Conservation (phyloP, 2,113 vertebrate genomes). For the Labeo catla region DNA sequence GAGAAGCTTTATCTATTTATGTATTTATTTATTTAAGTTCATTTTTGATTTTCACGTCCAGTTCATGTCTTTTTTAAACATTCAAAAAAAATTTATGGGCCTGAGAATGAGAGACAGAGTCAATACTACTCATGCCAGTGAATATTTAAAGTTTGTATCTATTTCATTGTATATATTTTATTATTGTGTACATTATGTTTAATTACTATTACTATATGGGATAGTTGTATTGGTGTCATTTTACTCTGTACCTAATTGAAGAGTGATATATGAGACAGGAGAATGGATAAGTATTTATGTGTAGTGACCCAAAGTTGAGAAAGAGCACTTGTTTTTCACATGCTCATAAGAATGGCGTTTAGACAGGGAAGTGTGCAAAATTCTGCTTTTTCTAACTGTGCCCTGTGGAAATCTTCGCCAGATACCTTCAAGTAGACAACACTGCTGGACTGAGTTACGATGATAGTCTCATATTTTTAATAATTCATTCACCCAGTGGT, state of each 20-base stretch:
- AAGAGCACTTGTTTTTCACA: slow-evolving; percentile 71
- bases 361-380: slow-evolving; percentile 68
- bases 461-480: slow-evolving; percentile 70
- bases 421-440: slow-evolving; percentile 61
- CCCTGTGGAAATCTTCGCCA: slow-evolving; percentile 72
- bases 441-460: slow-evolving; percentile 65
- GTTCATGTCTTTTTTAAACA: slow-evolving; percentile 41
- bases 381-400: slow-evolving; percentile 69
- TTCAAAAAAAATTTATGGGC: slow-evolving; percentile 32
- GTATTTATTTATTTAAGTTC: slow-evolving; percentile 28
- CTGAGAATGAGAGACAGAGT: slow-evolving; percentile 74
- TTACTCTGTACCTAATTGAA: slow-evolving; percentile 76
- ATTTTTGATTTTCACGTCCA: slow-evolving; percentile 33
- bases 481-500: slow-evolving; percentile 72
- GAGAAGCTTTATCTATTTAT: background rate
- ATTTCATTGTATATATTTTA: slow-evolving; percentile 83
- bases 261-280: slow-evolving; percentile 66
- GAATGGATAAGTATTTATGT: slow-evolving; percentile 71
- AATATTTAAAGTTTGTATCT: slow-evolving; percentile 74
- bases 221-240: slow-evolving; percentile 81
- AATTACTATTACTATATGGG: slow-evolving; percentile 77
- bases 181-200: slow-evolving; percentile 80
- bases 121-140: slow-evolving; percentile 45
- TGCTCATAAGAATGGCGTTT: slow-evolving; percentile 69
- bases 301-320: slow-evolving; percentile 71